Conservation (phyloP, 2,797 vertebrate genomes). For the Myripristis murdjan region DNA sequence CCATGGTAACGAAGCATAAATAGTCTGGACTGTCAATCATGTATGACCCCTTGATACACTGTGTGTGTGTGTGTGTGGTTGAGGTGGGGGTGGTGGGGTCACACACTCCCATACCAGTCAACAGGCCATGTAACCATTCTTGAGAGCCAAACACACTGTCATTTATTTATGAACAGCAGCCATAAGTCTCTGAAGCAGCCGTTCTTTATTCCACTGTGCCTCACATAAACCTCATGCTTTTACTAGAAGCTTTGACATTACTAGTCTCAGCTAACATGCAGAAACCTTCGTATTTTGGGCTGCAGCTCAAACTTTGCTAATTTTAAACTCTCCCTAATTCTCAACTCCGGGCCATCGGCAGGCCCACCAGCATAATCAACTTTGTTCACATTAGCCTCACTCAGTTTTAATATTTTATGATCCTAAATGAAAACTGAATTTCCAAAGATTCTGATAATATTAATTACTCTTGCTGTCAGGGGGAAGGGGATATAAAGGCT, state of each 20-base stretch:
- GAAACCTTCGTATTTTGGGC: neutral
- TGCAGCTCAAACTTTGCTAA: slow-evolving; percentile 22
- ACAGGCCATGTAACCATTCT: slow-evolving; percentile 4
- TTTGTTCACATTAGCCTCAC: slow-evolving; percentile 2
- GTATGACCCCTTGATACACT: slow-evolving; percentile 1
- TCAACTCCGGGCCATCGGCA: slow-evolving; percentile 2
- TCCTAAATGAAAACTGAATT: slow-evolving; percentile 59
- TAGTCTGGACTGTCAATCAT: slow-evolving; percentile 44
- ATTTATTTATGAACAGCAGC: slow-evolving; percentile 49
- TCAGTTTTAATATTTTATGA: slow-evolving; percentile 63
- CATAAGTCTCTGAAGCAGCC: slow-evolving; percentile 35
- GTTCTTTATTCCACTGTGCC: slow-evolving; percentile 22
- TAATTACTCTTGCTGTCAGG: slow-evolving; percentile 40
- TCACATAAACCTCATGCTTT: too few relatives aligned
- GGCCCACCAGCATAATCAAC: slow-evolving; percentile 37
- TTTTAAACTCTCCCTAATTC: slow-evolving; percentile 29
- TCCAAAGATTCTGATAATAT: slow-evolving; percentile 33
- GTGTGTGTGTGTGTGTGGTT: too few relatives aligned
- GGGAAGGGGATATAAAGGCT: neutral
- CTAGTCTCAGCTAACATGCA: neutral
- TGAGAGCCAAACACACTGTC: slow-evolving; percentile 32
- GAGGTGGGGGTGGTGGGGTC: too few relatives aligned
- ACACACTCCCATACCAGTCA: slow-evolving; percentile 7
- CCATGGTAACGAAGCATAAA: slow-evolving; percentile 26
- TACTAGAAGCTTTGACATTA: too few relatives aligned